These are phyloP conservation scores for Ernsta delagoae DNA, from an alignment of 2,888 invertebrate genomes.

Conservation along the genomic window DNA sequence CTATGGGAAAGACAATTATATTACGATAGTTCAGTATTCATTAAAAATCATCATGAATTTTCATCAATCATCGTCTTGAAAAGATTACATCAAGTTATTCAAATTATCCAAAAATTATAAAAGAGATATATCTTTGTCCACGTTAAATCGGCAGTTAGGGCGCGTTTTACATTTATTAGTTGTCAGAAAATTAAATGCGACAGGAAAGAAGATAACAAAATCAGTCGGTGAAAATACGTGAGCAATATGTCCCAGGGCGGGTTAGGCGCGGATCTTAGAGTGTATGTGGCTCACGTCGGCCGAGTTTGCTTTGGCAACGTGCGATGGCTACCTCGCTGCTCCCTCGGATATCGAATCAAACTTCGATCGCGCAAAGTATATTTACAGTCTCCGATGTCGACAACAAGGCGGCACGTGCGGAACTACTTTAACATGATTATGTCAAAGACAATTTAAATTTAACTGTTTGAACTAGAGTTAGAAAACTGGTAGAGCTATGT, in stretches of 20 bases:
- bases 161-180: conserved; percentile 17
- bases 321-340: conserved; percentile 68
- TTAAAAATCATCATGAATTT: too few species aligned
- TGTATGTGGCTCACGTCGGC: conserved; percentile 73
- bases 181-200: conserved; percentile 74
- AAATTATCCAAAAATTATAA: too few species aligned
- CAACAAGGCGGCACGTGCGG: conserved; percentile 39
- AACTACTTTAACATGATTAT: conserved; percentile 35
- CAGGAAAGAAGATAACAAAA: conserved; percentile 74
- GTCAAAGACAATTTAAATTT: conserved; percentile 29
- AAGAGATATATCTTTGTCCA: neutral
- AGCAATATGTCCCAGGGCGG: conserved; percentile 75
- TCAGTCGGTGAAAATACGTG: conserved; percentile 73
- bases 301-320: conserved; percentile 78
- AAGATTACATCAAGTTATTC: too few species aligned
- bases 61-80: too few species aligned
- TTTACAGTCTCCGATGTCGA: conserved; percentile 54
- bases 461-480: conserved; percentile 1
- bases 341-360: conserved; percentile 70
- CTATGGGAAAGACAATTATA: too few species aligned
- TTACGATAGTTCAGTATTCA: too few species aligned
- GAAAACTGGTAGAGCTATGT: neutral
- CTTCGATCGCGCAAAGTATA: conserved; percentile 61
- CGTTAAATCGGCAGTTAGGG: neutral
- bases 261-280: conserved; percentile 58